Evolutionary conservation across 1,140 invertebrate species (phyloP).

Genomic region (Diuraphis noxia): DNA sequence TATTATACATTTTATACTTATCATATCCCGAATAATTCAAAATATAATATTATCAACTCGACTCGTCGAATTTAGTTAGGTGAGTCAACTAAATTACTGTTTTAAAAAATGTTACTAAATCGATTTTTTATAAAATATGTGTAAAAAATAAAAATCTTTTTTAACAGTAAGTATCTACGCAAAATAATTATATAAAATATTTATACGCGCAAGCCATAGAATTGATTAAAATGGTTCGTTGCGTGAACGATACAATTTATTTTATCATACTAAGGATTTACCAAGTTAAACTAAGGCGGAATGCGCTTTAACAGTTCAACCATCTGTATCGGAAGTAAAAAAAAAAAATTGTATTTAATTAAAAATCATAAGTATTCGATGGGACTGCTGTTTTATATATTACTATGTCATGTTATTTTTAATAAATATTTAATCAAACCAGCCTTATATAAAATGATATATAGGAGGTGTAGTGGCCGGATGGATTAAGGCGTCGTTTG

Average conservation of each 20-base stretch:
- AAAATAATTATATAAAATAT: not conserved
- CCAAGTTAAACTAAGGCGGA: not conserved
- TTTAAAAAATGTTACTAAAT: not conserved
- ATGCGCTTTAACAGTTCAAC: too few relatives aligned
- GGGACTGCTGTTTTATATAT: not conserved
- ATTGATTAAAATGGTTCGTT: not conserved
- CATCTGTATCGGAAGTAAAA: not conserved
- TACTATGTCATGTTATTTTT: not conserved
- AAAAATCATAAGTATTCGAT: not conserved
- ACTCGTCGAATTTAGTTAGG: too few relatives aligned
- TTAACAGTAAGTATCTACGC: not conserved
- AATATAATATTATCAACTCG: not conserved
- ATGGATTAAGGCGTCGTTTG: too few relatives aligned
- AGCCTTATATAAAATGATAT: too few relatives aligned
- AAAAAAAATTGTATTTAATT: not conserved
- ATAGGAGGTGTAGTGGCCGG: too few relatives aligned
- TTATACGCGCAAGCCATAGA: not conserved
- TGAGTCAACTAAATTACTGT: too few relatives aligned
- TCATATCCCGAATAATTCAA: not conserved
- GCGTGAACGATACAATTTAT: not conserved
- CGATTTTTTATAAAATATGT: not conserved
- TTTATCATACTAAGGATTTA: not conserved
- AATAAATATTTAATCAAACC: not conserved
- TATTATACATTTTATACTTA: not conserved
- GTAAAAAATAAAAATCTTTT: not conserved